phyloP scores from a whole-genome alignment of 2,888 invertebrate genomes.

The Epinotia nisella region DNA sequence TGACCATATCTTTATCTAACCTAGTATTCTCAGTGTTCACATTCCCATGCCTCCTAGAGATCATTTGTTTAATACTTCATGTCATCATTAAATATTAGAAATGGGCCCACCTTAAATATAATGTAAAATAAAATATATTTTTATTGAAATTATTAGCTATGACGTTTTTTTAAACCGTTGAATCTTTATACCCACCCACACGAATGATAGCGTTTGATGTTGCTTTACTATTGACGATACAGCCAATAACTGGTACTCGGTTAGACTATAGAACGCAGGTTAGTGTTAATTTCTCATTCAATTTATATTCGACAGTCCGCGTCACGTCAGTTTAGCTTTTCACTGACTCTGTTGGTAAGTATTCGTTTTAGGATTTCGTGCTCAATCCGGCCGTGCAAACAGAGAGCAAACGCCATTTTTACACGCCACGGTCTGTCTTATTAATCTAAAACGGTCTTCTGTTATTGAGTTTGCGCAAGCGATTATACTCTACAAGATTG shows the following conservation, averaged over 20 bases:
- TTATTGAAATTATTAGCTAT: conserved; percentile 40
- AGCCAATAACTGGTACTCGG: not conserved
- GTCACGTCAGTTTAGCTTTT: not conserved
- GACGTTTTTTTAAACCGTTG: conserved; percentile 16
- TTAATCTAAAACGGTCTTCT: not conserved
- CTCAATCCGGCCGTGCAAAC: not conserved
- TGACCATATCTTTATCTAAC: conserved; percentile 7
- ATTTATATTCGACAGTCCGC: not conserved
- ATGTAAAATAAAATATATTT: conserved; percentile 37
- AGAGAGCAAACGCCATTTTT: no score
- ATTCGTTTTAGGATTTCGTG: not conserved
- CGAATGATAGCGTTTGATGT: not conserved
- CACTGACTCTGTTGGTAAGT: not conserved
- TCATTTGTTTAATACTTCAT: conserved; percentile 36
- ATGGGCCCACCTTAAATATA: conserved; percentile 44
- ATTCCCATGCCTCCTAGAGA: conserved; percentile 34
- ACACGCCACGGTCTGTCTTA: not conserved
- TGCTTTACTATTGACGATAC: not conserved
- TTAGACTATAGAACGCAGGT: not conserved
- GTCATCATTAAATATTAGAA: conserved; percentile 40
- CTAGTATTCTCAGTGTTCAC: conserved; percentile 1
- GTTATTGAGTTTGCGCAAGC: not conserved
- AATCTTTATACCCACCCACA: conserved; percentile 9
- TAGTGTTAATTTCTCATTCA: conserved; percentile 1
- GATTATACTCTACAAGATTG: not conserved